Percentiles rank a stretch among this genome's conserved stretches.
These are phyloP conservation scores for Cephalopachus bancanus DNA, from an alignment of 2,797 vertebrate genomes.

Conservation along the genomic window DNA sequence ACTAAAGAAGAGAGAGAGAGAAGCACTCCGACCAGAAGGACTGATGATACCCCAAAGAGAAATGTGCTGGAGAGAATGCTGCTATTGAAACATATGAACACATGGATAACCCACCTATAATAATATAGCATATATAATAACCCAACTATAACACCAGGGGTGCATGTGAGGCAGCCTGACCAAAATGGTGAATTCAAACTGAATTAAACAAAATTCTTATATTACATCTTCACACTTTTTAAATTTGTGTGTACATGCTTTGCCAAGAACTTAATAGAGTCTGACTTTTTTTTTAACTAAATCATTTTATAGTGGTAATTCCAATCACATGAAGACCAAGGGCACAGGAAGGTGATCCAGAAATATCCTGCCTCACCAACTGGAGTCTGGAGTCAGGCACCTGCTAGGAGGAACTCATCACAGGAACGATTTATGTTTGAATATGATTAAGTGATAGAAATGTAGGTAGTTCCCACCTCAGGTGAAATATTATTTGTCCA, in stretches of 20 bases:
- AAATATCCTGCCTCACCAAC: background rate
- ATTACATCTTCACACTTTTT: background rate
- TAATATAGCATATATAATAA: no score
- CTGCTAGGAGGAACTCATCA: background rate
- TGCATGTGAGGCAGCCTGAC: background rate
- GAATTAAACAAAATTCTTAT: background rate
- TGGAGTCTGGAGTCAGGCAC: fast-evolving
- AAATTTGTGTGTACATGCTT: no score
- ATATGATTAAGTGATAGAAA: background rate
- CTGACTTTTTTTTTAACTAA: background rate
- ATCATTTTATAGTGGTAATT: background rate
- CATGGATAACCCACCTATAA: background rate
- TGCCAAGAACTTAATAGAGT: background rate
- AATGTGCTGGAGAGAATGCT: background rate
- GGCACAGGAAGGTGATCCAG: background rate
- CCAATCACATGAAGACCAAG: background rate
- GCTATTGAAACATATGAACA: background rate
- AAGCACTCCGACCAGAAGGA: background rate
- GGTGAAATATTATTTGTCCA: background rate
- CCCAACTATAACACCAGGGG: background rate
- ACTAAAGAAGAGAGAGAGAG: background rate
- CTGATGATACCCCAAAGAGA: background rate
- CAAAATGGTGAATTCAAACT: background rate
- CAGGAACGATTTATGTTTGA: background rate
- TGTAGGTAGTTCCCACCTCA: background rate